Evolutionary conservation across 2,797 vertebrate genomes (phyloP), one percentile per base, ranked within the genome.

Genomic region (Acanthis flammea): DNA sequence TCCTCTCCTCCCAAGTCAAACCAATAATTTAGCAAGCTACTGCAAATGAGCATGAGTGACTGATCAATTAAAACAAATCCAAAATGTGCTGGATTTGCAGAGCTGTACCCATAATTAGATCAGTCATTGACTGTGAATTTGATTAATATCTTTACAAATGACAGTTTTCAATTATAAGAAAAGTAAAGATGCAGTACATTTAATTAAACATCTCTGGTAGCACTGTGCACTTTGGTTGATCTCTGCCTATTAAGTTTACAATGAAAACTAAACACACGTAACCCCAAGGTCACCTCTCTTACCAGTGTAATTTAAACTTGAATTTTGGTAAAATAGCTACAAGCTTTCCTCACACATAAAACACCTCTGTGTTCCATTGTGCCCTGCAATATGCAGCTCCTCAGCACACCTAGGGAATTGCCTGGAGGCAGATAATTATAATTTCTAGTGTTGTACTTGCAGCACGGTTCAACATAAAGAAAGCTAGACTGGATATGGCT

Each of bases 61-160:
- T 95, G 95, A 96, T 96, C 95, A 96, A 94, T 96, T 96, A 96
- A 96, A 96, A 94, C 90, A 84, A 94, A 94, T 95, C 90, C n/a
- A 9, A 94, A 96, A 96, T 17, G 39, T 76, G 91, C 45, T 58
- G 76, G 79, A 91, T 88, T 88, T 94, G 73, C 79, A 94, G 76
- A 72, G 88, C 60, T 79, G 73, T 92, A 89, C 67, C 71, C 82
- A 50, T 94, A 96, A 96, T 93, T 96, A 95, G 73, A 96, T 92
- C 95, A 90, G 91, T 78, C 96, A 95, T 54, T 91, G 92, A 91
- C 88, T 92, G 85, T 88, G 91, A 94, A 86, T 94, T 81, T 88
- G 92, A 95, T 96, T 94, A 90, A 86, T 95, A 96, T 95, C 95
- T 94, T 94, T 88, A 94, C 89, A 96, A 96, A 91, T 63, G 87